phyloP scores from a whole-genome alignment of 2,797 vertebrate species.

The Cuculus canorus region DNA sequence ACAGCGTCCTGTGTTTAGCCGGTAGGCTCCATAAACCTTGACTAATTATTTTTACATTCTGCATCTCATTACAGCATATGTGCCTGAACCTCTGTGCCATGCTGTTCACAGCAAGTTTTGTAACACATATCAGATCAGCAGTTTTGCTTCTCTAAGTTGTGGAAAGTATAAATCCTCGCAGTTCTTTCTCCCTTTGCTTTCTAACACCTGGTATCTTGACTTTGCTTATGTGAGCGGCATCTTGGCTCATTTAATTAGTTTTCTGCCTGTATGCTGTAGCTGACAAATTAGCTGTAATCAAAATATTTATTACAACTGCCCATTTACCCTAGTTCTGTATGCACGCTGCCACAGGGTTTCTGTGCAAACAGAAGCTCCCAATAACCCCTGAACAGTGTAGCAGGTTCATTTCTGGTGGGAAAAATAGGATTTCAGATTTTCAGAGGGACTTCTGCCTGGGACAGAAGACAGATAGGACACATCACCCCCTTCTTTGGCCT shows the following conservation, averaged over 20 bases:
- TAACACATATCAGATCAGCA: not conserved
- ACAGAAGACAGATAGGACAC: not conserved
- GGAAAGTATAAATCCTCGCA: not conserved
- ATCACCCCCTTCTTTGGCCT: not conserved
- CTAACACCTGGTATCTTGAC: not conserved
- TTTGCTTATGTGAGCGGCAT: not conserved
- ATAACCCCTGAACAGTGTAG: not conserved
- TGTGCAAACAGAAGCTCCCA: not conserved
- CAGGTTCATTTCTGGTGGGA: not conserved
- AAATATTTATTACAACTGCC: not conserved
- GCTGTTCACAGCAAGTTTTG: slow-evolving; percentile 38
- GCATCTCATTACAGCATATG: not conserved
- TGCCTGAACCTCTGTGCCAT: not conserved
- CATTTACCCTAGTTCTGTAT: not conserved
- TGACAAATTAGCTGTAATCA: not conserved
- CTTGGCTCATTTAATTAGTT: not conserved
- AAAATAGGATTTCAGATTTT: not conserved
- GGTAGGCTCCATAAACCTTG: slow-evolving; percentile 14
- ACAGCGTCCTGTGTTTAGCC: not conserved
- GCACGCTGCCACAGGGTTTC: not conserved
- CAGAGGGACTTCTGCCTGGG: not conserved
- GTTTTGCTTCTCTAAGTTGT: not conserved
- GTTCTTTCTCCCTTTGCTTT: not conserved
- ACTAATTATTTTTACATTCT: slow-evolving; percentile 51
- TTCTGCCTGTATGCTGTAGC: not conserved